Base-by-base conservation (phyloP, 2,113 vertebrate species). In the Lamprologus tigripictilis region DNA sequence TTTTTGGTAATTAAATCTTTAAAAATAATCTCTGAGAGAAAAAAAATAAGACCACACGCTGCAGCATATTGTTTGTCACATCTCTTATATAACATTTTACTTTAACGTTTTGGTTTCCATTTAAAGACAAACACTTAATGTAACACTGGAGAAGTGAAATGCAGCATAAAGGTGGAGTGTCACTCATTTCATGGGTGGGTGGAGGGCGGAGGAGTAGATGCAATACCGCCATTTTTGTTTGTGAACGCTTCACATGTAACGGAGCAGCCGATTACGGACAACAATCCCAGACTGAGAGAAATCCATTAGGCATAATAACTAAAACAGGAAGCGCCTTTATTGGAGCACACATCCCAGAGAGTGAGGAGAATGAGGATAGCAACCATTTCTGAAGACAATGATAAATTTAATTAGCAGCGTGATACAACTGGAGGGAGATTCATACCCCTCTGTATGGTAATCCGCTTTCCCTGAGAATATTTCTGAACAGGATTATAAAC, bases 391-490 rank as follows among this genome's bases (percentile, higher is more conserved):
- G 81, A 90, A 95, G 93, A 96, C 93, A 96, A 95, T 94, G 89
- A 95, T 91, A 83, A 87, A 94, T 96, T 95, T 94, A 96, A 96
- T 96, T 95, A 96, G 92, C 82, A 80, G 89, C 68, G 88, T 93
- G 93, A 92, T 90, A 87, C 83, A 86, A 85, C 90, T 87, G 92
- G 28, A 58, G 78, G 53, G 87, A 88, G 91, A 93, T 93, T 92
- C 90, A 89, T 84, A 81, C 83, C 83, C 58, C 88, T 92, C 76
- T 58, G 84, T 49, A 42, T 68, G 19, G 87, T 93, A 96, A 96
- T 94, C 92, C 89, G 73, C 91, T 95, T 93, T 91, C 85, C 86
- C 83, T 71, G 80, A 87, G 89, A 94, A 95, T 92, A 91, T 93
- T 93, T 89, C 89, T 71, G 86, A 93, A 93, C 85, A 81, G 93